Conservation (phyloP, 2,888 invertebrate species). For the Crocallis elinguaria region DNA sequence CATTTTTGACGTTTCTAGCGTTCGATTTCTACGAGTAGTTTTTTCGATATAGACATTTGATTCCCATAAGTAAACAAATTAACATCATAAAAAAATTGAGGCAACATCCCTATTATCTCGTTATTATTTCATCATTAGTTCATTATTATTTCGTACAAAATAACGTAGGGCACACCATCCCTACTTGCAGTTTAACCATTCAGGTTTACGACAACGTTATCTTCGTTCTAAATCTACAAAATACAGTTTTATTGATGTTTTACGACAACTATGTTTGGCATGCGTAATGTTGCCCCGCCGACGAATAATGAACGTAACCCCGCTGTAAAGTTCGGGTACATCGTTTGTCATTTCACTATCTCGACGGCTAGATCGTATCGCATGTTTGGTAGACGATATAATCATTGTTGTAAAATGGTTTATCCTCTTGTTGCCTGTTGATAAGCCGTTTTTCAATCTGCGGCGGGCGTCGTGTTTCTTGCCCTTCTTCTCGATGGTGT, state of each 20-base stretch:
- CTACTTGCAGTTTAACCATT: slow-evolving; percentile 5
- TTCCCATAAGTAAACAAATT: no score
- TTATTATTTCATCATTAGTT: neutral
- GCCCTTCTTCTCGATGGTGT: no score
- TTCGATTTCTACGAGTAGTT: no score
- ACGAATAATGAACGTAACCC: neutral
- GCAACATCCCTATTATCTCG: no score
- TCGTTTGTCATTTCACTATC: slow-evolving; percentile 7
- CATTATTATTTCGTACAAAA: no score
- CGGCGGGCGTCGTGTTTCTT: no score
- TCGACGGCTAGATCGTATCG: slow-evolving; percentile 2
- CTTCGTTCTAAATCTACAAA: neutral
- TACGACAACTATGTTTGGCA: slow-evolving; percentile 9
- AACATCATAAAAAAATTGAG: no score
- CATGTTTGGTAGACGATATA: neutral
- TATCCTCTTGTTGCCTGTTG: no score
- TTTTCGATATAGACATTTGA: no score
- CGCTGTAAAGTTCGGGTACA: neutral
- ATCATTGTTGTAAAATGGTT: neutral
- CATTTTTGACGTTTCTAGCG: no score
- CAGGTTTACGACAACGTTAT: slow-evolving; percentile 2
- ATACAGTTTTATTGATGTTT: slow-evolving; percentile 10
- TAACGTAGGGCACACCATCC: neutral
- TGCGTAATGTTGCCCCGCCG: neutral
- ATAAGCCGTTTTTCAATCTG: no score